Evolutionary conservation across 2,797 vertebrate species (phyloP).

Genomic region (Streptopelia turtur): DNA sequence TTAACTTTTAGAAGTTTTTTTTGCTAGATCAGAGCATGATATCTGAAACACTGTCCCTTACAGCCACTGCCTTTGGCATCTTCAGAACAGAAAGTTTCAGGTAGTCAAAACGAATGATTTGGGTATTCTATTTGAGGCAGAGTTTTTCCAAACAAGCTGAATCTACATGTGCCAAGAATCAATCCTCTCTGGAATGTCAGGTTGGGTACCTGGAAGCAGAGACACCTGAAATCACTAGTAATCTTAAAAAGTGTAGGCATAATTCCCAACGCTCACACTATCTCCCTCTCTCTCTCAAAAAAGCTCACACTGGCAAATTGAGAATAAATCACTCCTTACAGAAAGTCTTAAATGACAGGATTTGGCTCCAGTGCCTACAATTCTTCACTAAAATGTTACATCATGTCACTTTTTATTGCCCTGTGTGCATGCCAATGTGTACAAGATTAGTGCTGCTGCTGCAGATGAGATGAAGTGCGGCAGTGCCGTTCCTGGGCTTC

Average conservation of each 20-base stretch:
- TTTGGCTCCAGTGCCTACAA: slow-evolving; percentile 32
- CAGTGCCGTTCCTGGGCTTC: not conserved
- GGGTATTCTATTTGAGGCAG: not conserved
- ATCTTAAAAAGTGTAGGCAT: not conserved
- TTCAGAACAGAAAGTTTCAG: not conserved
- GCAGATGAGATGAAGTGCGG: slow-evolving; percentile 1
- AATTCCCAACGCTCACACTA: slow-evolving; percentile 23
- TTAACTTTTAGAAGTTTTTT: not conserved
- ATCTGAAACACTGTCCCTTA: not conserved
- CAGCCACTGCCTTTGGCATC: not conserved
- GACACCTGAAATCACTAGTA: not conserved
- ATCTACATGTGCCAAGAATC: not conserved
- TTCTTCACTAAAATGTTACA: slow-evolving; percentile 24
- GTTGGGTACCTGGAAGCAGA: slow-evolving; percentile 1
- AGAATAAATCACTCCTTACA: slow-evolving; percentile 43
- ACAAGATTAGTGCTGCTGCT: slow-evolving; percentile 20
- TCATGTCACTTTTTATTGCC: slow-evolving; percentile 36
- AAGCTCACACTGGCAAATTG: slow-evolving; percentile 26
- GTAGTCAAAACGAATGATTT: not conserved
- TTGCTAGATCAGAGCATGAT: not conserved
- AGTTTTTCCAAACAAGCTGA: slow-evolving; percentile 2
- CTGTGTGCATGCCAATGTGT: slow-evolving; percentile 28
- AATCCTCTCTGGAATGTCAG: not conserved
- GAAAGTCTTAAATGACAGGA: slow-evolving; percentile 44
- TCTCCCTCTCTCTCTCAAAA: not conserved